phyloP scores from a whole-genome alignment of 2,888 invertebrate genomes.

The Bellardia pandia region DNA sequence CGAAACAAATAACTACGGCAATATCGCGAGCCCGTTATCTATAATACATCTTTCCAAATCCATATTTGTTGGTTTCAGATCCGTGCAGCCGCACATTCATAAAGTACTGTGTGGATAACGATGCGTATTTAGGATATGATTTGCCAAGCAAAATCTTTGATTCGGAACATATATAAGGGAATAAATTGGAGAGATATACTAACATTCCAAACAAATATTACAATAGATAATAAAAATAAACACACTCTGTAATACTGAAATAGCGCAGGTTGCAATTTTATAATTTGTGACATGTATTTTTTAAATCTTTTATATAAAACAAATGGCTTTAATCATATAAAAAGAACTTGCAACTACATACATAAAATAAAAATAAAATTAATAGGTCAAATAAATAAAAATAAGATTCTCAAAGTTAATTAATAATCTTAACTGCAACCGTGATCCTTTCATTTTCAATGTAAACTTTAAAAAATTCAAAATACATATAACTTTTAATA shows the following conservation, averaged over 20 bases:
- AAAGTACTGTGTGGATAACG: constrained; percentile 86
- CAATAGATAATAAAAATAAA: too few relatives aligned
- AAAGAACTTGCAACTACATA: constrained; percentile 18
- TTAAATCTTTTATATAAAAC: constrained; percentile 30
- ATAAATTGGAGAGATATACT: background rate
- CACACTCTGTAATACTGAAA: too few relatives aligned
- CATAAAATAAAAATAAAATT: constrained; percentile 22
- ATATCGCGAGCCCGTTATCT: constrained; percentile 91
- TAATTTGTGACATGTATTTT: constrained; percentile 28
- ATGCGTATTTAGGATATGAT: constrained; percentile 89
- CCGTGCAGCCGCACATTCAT: constrained; percentile 88
- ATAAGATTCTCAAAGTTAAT: constrained; percentile 14
- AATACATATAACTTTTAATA: background rate
- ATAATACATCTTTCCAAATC: constrained; percentile 93
- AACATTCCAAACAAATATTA: background rate
- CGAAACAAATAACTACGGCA: constrained; percentile 94
- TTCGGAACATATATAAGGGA: background rate
- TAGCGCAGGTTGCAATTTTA: constrained; percentile 1
- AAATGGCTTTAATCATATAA: constrained; percentile 52
- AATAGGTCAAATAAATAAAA: constrained; percentile 32
- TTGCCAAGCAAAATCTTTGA: constrained; percentile 83
- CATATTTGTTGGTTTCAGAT: constrained; percentile 88
- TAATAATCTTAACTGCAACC: constrained; percentile 78
- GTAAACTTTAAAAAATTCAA: constrained; percentile 75
- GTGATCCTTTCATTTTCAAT: constrained; percentile 81